Evolutionary conservation across 2,113 vertebrate genomes (phyloP).

Genomic region (Calidris pygmaea): DNA sequence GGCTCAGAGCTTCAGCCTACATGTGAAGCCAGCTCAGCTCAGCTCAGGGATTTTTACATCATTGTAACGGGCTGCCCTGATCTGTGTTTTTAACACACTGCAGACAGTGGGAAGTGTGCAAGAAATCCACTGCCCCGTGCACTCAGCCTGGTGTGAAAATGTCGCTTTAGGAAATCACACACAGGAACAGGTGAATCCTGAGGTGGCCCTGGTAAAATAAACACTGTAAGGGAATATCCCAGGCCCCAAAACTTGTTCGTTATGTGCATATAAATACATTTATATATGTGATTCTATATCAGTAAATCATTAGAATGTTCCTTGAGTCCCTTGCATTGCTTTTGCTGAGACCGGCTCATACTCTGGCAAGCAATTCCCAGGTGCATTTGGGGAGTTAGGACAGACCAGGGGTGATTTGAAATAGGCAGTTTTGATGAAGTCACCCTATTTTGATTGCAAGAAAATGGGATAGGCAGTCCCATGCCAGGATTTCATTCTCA

Average conservation of each 20-base stretch:
- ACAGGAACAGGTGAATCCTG: neutral
- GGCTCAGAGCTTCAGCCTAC: constrained; percentile 23
- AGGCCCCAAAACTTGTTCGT: fast-evolving
- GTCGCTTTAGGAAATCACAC: neutral
- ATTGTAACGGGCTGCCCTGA: neutral
- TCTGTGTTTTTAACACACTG: neutral
- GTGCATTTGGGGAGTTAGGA: neutral
- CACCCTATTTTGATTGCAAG: neutral
- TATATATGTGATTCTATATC: neutral
- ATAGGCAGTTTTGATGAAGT: neutral
- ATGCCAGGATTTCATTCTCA: neutral
- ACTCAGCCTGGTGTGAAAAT: neutral
- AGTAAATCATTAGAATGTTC: neutral
- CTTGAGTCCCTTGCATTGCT: neutral
- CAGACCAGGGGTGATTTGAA: neutral
- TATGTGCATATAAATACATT: neutral
- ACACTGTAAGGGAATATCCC: neutral
- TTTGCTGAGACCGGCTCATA: neutral
- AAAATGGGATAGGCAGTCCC: neutral
- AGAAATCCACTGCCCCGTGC: neutral
- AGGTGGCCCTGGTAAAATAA: neutral
- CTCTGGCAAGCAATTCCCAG: neutral
- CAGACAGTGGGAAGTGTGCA: neutral
- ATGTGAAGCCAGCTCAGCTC: neutral
- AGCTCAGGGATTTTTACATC: neutral